Evolutionary conservation across 2,888 invertebrate species (phyloP), one percentile per base, ranked within the genome.

Genomic region (Antheraea yamamai): DNA sequence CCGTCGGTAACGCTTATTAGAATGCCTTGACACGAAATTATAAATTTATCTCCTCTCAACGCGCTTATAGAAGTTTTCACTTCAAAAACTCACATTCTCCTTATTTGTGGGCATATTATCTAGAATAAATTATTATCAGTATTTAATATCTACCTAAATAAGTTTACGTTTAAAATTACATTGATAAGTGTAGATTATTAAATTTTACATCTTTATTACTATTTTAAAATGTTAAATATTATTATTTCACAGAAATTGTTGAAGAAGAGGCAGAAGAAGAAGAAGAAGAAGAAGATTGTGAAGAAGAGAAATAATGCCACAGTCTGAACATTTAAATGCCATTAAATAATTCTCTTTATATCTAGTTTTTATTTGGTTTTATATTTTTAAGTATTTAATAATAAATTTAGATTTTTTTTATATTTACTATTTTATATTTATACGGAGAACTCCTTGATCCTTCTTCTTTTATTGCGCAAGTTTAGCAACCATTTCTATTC

Each of bases 241-340:
- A 39, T 39, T 74, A 76, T 66, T 78, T 88, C 87, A 75, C 88
- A 89, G 90, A 89, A 79, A 81, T 84, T 77, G 82, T 82, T 74
- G 84, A 89, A 79, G 87, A 82, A 30, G 86, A 87, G 77, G 84
- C 81, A 35, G 84, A 83, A 77, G 85, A 81, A 52, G 81, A 77
- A 20, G 78, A 80, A 26, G 81, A 79, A 75, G 85, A 83, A 75
- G 86, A 88, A 73, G 82, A 81, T 75, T 82, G 85, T 66, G 89
- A 89, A 61, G 89, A 89, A 81, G 87, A 89, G 74, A 83, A 85
- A 72, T 85, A 83, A 81, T 76, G 71, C 78, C 78, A 70, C 75
- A 64, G 55, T 72, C 23, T 76, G 77, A 80, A 82, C 75, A 78
- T 75, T 80, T 78, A 78, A 80, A 77, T 82, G 85, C 85, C 85